Conservation (phyloP, 2,888 invertebrate genomes). For the Cantharis rufa region DNA sequence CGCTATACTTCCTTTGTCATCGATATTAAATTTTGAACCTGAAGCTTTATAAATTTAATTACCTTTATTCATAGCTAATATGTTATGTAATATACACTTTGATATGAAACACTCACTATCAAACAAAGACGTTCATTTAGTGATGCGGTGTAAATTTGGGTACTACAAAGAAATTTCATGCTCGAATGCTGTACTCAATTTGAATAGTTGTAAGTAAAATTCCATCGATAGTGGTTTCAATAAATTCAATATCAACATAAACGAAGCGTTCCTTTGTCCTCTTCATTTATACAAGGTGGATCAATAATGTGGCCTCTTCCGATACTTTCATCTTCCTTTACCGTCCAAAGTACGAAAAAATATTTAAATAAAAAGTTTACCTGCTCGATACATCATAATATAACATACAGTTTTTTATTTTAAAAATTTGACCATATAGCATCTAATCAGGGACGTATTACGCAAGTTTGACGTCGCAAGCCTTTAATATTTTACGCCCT, state of each 20-base stretch:
- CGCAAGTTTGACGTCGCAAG: too few relatives aligned
- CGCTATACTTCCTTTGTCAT: background rate
- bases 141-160: background rate
- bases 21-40: background rate
- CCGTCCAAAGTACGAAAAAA: background rate
- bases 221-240: background rate
- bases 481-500: too few relatives aligned
- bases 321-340: background rate
- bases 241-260: background rate
- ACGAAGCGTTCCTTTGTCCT: background rate
- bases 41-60: background rate
- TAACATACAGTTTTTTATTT: too few relatives aligned
- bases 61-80: background rate
- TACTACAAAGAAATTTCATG: background rate
- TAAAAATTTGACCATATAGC: too few relatives aligned
- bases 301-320: background rate
- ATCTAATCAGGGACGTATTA: too few relatives aligned
- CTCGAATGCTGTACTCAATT: background rate
- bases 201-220: background rate
- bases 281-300: background rate
- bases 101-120: background rate
- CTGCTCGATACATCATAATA: background rate
- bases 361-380: background rate
- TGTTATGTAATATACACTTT: background rate
- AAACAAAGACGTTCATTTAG: background rate